phyloP scores from a whole-genome alignment of 2,888 invertebrate species.

The Euplagia quadripunctaria region DNA sequence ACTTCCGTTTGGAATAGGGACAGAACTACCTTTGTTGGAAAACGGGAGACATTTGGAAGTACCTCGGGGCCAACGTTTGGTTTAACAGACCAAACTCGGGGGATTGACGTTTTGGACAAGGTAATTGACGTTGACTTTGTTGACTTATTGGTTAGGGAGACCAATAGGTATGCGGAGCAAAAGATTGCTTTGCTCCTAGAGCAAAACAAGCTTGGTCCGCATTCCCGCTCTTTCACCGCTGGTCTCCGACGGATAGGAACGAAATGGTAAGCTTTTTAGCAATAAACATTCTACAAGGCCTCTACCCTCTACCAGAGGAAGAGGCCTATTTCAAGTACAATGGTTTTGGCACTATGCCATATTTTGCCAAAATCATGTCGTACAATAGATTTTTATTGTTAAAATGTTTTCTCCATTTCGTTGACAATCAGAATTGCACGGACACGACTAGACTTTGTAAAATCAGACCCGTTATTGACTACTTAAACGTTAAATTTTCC shows the following conservation, averaged over 20 bases:
- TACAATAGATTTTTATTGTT: conserved; percentile 19
- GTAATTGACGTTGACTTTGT: not conserved
- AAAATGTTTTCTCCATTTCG: conserved; percentile 14
- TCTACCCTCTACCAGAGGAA: not conserved
- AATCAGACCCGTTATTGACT: not conserved
- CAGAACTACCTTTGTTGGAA: not conserved
- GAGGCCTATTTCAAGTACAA: conserved; percentile 20
- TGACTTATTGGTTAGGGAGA: not conserved
- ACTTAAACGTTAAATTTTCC: not conserved
- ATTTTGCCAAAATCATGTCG: conserved; percentile 5
- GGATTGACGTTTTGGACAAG: not conserved
- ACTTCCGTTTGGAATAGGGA: not conserved
- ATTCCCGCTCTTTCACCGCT: too few species aligned
- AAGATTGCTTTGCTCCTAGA: too few species aligned
- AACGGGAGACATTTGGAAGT: not conserved
- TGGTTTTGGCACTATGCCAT: conserved; percentile 25
- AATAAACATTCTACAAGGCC: too few species aligned
- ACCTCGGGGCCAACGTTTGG: not conserved
- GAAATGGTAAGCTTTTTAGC: too few species aligned
- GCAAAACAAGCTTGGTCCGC: too few species aligned
- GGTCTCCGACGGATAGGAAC: too few species aligned
- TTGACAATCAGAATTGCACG: not conserved
- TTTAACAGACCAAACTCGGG: not conserved
- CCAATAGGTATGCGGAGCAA: too few species aligned
- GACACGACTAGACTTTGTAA: not conserved